Evolutionary conservation across 2,888 invertebrate genomes (phyloP).

Genomic region (Platynereis dumerilii): DNA sequence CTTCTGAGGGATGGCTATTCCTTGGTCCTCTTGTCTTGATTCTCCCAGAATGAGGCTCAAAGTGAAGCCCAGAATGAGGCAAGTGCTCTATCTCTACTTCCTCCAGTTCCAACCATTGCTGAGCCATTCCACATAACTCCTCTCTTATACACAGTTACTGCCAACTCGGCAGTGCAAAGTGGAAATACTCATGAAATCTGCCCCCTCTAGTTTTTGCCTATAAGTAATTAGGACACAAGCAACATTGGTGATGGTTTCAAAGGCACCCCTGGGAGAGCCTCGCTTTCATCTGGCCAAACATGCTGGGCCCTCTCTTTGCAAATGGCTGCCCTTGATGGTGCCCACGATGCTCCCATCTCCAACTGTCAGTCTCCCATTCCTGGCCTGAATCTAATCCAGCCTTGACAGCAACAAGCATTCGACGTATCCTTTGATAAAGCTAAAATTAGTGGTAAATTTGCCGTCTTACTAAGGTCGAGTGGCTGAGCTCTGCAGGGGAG

Average conservation of each 20-base stretch:
- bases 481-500: background rate
- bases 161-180: no score
- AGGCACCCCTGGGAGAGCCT: slow-evolving; percentile 1
- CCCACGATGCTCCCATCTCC: background rate
- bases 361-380: slow-evolving; percentile 2
- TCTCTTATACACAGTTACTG: no score
- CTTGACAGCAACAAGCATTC: slow-evolving; percentile 2
- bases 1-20: no score
- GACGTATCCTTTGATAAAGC: slow-evolving; percentile 16
- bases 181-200: no score
- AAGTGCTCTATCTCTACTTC: no score
- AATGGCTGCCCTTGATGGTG: no score
- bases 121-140: no score
- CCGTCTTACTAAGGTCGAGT: slow-evolving; percentile 2
- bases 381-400: slow-evolving; percentile 3
- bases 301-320: background rate
- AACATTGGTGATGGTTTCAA: slow-evolving; percentile 23
- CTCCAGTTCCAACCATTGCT: no score
- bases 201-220: background rate
- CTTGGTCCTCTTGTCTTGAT: no score
- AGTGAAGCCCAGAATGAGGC: no score
- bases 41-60: no score
- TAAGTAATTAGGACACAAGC: slow-evolving; percentile 13
- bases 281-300: slow-evolving; percentile 16
- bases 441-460: slow-evolving; percentile 15